Conservation (phyloP, 2,113 vertebrate genomes). For the Oryctolagus cuniculus region mOryCun1.1 NC_091433.1:14846501-14847000, state of each 20-base stretch:
- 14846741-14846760: conserved; percentile 58
- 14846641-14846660: neutral
- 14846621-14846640: conserved; percentile 46
- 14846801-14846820: conserved; percentile 37
- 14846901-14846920: neutral
- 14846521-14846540: too few relatives aligned
- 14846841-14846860: conserved; percentile 20
- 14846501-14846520: neutral
- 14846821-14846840: conserved; percentile 1
- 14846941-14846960: neutral
- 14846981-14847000: neutral
- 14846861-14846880: neutral
- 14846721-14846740: neutral
- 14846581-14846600: neutral
- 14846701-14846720: conserved; percentile 54
- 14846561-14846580: neutral
- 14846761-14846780: conserved; percentile 27
- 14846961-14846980: neutral
- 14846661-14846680: conserved; percentile 30
- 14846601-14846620: conserved; percentile 26
- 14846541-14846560: neutral
- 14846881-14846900: conserved; percentile 4
- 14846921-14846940: neutral
- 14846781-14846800: conserved; percentile 52
- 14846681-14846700: conserved; percentile 56